These are phyloP conservation scores for Amaurobius ferox DNA, from an alignment of 2,888 invertebrate species.

Conservation along the genomic window DNA sequence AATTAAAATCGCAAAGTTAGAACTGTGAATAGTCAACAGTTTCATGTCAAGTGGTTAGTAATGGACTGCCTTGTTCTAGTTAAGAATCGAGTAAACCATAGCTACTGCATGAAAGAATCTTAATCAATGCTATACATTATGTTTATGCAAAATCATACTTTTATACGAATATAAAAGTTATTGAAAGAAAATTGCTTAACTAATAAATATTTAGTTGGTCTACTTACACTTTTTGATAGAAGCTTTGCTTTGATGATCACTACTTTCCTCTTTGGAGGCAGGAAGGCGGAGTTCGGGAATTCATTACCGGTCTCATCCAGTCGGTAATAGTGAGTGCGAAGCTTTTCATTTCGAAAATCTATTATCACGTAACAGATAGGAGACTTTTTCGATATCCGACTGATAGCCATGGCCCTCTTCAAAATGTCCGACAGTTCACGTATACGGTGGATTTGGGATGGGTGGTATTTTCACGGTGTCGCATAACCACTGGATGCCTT, in stretches of 20 bases:
- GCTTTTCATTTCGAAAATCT: slow-evolving; percentile 40
- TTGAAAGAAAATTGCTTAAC: no score
- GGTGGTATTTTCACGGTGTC: background rate
- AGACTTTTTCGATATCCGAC: background rate
- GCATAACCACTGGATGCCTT: background rate
- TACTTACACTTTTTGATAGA: slow-evolving; percentile 34
- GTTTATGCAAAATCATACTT: no score
- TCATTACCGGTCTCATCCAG: background rate
- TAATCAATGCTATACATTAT: no score
- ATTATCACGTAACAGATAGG: slow-evolving; percentile 47
- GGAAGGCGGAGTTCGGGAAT: background rate
- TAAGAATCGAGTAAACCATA: no score
- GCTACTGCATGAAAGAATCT: no score
- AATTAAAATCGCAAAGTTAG: no score
- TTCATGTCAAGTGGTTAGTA: no score
- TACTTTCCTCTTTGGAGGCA: background rate
- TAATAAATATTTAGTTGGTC: no score
- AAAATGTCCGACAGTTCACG: background rate
- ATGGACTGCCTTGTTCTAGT: no score
- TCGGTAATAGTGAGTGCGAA: slow-evolving; percentile 34
- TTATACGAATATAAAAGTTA: no score
- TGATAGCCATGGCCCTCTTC: background rate
- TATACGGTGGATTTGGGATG: background rate
- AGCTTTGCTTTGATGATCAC: slow-evolving; percentile 49
- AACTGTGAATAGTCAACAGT: no score